phyloP scores from a whole-genome alignment of 2,113 vertebrate genomes.

The Colaptes auratus region DNA sequence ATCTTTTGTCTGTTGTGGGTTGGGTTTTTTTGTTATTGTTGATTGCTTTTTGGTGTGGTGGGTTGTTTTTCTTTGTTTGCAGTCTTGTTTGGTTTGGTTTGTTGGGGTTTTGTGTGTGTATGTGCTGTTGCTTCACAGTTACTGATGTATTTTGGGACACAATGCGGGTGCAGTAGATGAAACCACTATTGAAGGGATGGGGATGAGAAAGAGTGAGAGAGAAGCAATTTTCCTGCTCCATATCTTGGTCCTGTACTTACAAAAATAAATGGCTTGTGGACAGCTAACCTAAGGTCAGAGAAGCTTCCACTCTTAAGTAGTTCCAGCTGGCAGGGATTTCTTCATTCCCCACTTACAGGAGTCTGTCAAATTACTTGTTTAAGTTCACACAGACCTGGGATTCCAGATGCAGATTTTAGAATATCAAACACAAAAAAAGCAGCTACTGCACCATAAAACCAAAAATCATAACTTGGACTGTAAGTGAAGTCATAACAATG shows the following conservation, averaged over 20 bases:
- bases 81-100: neutral
- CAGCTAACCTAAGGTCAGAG: constrained; percentile 37
- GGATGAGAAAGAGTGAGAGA: neutral
- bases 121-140: neutral
- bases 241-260: constrained; percentile 6
- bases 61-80: neutral
- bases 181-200: neutral
- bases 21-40: too few relatives aligned
- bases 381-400: constrained; percentile 12
- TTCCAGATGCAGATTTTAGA: neutral
- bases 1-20: neutral
- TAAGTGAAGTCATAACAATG: neutral
- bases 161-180: neutral
- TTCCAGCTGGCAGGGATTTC: constrained; percentile 31
- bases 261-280: constrained; percentile 37
- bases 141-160: neutral
- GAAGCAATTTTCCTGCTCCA: neutral
- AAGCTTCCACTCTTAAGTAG: constrained; percentile 27
- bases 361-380: neutral
- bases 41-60: too few relatives aligned
- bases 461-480: neutral
- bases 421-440: neutral
- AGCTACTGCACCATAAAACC: neutral
- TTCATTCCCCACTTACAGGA: neutral
- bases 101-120: neutral